phyloP scores from a whole-genome alignment of 1,140 invertebrate species.

The Habropoda laboriosa region DNA sequence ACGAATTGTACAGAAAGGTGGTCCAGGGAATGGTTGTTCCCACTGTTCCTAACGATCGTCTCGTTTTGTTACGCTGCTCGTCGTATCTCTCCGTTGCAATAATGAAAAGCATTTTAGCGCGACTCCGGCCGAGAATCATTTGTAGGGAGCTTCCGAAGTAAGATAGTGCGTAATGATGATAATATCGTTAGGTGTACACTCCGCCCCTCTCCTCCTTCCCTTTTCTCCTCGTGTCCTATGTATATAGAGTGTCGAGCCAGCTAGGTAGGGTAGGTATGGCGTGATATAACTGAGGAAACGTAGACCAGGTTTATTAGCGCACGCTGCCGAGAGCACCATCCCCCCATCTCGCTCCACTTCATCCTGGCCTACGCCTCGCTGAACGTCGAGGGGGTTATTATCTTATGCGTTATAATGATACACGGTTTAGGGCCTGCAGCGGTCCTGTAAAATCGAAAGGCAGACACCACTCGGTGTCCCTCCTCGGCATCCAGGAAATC shows the following conservation, averaged over 20 bases:
- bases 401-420: slow-evolving; percentile 76
- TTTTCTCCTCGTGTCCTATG: slow-evolving; percentile 23
- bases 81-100: slow-evolving; percentile 41
- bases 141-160: slow-evolving; percentile 72
- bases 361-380: slow-evolving; percentile 70
- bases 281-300: slow-evolving; percentile 74
- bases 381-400: slow-evolving; percentile 76
- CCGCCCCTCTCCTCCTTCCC: slow-evolving; percentile 24
- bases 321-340: slow-evolving; percentile 63
- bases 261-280: slow-evolving; percentile 59
- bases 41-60: slow-evolving; percentile 45
- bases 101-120: slow-evolving; percentile 66
- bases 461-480: slow-evolving; percentile 19
- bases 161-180: slow-evolving; percentile 76
- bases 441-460: slow-evolving; percentile 67
- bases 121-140: slow-evolving; percentile 67
- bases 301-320: slow-evolving; percentile 75
- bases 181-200: slow-evolving; percentile 74
- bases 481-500: neutral
- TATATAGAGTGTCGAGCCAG: slow-evolving; percentile 51
- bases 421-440: slow-evolving; percentile 66
- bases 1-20: neutral
- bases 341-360: slow-evolving; percentile 65
- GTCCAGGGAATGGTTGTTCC: neutral
- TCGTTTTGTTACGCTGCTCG: slow-evolving; percentile 37